Conservation (phyloP, 2,888 invertebrate genomes). For the Cataglyphis cursor region DNA sequence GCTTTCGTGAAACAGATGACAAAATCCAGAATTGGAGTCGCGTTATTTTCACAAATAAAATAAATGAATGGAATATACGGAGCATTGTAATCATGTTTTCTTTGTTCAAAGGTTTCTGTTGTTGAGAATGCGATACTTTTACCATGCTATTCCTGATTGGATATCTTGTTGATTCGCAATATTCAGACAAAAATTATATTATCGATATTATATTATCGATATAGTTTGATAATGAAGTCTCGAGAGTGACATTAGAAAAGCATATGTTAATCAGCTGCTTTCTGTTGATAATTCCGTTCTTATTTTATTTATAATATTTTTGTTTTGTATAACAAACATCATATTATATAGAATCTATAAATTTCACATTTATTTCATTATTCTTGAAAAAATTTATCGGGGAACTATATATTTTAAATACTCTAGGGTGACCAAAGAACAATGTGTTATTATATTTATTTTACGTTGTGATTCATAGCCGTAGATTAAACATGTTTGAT, state of each 20-base stretch:
- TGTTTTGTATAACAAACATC: neutral
- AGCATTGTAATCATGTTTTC: neutral
- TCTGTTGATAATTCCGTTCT: neutral
- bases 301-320: neutral
- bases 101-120: conserved; percentile 15
- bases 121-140: neutral
- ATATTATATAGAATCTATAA: neutral
- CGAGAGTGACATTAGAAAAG: neutral
- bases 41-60: conserved; percentile 35
- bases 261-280: neutral
- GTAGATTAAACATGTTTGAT: neutral
- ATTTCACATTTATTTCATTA: conserved; percentile 3
- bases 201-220: conserved; percentile 16
- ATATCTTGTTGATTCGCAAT: neutral
- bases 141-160: neutral
- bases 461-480: neutral
- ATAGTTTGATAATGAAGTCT: neutral
- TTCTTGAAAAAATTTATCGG: conserved; percentile 6
- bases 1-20: conserved; percentile 26
- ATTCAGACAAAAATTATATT: conserved; percentile 14
- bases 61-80: neutral
- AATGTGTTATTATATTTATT: neutral
- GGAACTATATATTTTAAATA: neutral
- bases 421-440: neutral
- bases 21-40: conserved; percentile 22